These are phyloP conservation scores for Polyergus mexicanus DNA, from an alignment of 1,140 invertebrate genomes.

Conservation along the genomic window DNA sequence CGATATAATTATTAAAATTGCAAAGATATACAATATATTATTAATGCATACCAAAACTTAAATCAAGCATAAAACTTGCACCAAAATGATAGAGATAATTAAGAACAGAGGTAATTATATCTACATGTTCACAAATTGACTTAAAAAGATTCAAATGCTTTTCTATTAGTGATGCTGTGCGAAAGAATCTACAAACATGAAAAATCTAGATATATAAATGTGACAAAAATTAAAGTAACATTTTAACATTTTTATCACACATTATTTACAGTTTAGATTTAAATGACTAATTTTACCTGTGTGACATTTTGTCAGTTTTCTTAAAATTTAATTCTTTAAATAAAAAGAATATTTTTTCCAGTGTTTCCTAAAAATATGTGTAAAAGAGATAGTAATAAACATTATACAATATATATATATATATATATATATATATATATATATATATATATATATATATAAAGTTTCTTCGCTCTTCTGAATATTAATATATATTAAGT, in stretches of 20 bases:
- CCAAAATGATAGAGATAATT: not conserved
- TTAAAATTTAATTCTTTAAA: not conserved
- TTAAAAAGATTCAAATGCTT: slow-evolving; percentile 15
- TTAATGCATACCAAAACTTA: slow-evolving; percentile 2
- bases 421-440: not conserved
- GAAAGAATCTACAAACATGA: slow-evolving; percentile 16
- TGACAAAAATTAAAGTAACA: not conserved
- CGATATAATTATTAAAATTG: not conserved
- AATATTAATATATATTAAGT: too few species aligned
- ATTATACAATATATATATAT: not conserved
- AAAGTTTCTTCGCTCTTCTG: not conserved
- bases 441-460: not conserved
- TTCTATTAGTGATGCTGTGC: not conserved
- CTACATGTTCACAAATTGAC: not conserved
- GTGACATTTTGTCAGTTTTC: not conserved
- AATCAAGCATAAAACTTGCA: not conserved
- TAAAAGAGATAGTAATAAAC: not conserved
- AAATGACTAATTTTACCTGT: not conserved
- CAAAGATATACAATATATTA: not conserved
- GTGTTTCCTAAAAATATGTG: not conserved
- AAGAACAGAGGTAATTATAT: not conserved
- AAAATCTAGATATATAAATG: not conserved
- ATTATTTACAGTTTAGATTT: not conserved
- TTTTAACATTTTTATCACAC: not conserved
- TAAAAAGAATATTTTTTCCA: not conserved